Base-by-base conservation (phyloP, 2,888 invertebrate species). In the Ochlodes sylvanus region DNA sequence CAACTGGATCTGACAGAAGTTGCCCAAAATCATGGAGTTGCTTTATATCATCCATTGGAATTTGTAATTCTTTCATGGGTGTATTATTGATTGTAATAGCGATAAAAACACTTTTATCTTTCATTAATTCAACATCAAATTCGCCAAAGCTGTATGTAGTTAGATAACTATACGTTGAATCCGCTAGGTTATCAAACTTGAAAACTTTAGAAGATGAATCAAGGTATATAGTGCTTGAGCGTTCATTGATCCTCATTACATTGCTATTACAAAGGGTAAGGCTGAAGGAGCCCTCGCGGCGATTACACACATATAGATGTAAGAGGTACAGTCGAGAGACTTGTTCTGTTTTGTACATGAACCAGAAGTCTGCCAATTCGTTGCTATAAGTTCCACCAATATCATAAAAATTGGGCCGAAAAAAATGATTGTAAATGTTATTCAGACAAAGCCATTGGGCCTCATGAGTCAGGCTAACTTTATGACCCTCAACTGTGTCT, bases 321-420 rank as follows among this genome's bases (percentile, higher is more conserved):
- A 92, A 71, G 1, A 93, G 81, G 69, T 81, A 89, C 38, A 86
- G 77, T 54, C 78, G 78, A 15, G 81, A 79, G 0, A 87, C 78
- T 73, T 81, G 82, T 72, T 91, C 90, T 0, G 85, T 85, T 75
- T 83, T 86, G 71, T 70, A 89, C 9, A 84, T 77, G 67, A 92
- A 90, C 87, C 90, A 89, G 70, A 80, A 88, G 69, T 92, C 90
- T 0, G 85, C 79, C 0, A 85, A 77, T 54, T 89, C 84, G 27
- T 84, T 76, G 34, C 83, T 80, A 68, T 88, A 88, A 0, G 92
- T 89, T 32, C 91, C 89, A 12, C 93, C 93, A 21, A 92, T 82
- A 58, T 92, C 90, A 68, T 91, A 92, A 17, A 85, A 80, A 71
- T 88, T 86, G 0, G 88, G 86, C 6, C 91, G 77, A 65, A 88